Evolutionary conservation across 2,113 vertebrate species (phyloP).

Genomic region (Sprattus sprattus): DNA sequence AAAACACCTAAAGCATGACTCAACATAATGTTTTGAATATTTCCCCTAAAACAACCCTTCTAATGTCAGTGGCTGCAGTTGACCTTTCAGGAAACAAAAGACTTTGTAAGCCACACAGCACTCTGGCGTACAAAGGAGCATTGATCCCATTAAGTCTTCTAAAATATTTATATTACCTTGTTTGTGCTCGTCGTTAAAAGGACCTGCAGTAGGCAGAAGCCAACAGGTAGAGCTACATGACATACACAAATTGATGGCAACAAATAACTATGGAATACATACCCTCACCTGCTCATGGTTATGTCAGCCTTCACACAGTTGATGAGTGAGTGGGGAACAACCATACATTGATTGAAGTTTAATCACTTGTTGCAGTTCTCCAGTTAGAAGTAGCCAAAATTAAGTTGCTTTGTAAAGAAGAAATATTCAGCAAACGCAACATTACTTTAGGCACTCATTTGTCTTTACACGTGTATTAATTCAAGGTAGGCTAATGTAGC

Average conservation of each 20-base stretch:
- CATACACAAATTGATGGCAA: neutral
- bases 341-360: neutral
- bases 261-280: neutral
- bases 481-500: neutral
- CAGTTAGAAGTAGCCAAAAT: neutral
- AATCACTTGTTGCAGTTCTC: neutral
- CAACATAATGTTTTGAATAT: neutral
- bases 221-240: neutral
- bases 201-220: neutral
- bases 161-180: constrained; percentile 40
- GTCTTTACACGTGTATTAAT: neutral
- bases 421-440: neutral
- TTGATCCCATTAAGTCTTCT: constrained; percentile 31
- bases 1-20: neutral
- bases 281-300: neutral
- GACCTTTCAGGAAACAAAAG: constrained; percentile 6
- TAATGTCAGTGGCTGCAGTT: neutral
- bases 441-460: neutral
- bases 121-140: neutral
- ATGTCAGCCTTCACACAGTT: neutral
- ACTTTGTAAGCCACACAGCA: neutral
- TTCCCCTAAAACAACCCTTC: neutral
- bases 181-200: neutral
- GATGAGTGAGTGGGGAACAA: neutral
- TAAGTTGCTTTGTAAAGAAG: neutral